phyloP scores from a whole-genome alignment of 2,113 vertebrate genomes.

The Orthochromis malagaraziensis region DNA sequence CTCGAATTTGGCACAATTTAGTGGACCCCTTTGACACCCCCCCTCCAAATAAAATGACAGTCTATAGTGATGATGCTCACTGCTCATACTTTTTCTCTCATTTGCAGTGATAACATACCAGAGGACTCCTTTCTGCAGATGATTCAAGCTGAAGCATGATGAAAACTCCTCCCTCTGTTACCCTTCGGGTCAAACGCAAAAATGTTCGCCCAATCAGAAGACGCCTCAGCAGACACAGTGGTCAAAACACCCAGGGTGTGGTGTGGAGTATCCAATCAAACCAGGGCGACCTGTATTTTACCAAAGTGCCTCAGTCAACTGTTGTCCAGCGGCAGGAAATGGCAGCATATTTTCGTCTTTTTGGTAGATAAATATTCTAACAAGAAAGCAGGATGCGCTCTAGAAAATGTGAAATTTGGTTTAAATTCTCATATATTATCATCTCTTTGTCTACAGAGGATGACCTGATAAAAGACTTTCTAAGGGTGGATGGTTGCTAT shows the following conservation, averaged over 20 bases:
- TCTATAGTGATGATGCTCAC: background rate
- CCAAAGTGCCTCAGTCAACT: constrained; percentile 65
- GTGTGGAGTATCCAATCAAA: constrained; percentile 55
- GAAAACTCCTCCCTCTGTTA: constrained; percentile 77
- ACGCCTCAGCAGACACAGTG: constrained; percentile 62
- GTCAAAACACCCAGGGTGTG: constrained; percentile 62
- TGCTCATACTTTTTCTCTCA: background rate
- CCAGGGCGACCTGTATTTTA: background rate
- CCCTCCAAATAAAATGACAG: background rate
- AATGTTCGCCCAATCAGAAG: constrained; percentile 70
- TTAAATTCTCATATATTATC: background rate
- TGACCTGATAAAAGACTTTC: constrained; percentile 87
- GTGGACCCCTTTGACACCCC: background rate
- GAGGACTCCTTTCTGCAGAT: background rate
- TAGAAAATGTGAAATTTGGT: background rate
- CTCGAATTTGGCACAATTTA: background rate
- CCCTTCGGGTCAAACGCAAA: constrained; percentile 68
- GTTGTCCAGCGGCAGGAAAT: constrained; percentile 87
- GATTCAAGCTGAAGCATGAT: constrained; percentile 48
- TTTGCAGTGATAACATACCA: background rate
- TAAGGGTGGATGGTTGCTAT: constrained; percentile 92
- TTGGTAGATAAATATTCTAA: constrained; percentile 72
- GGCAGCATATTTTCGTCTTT: constrained; percentile 87
- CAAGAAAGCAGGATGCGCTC: background rate
- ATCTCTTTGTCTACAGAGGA: constrained; percentile 77